phyloP scores from a whole-genome alignment of 2,797 vertebrate genomes.

The Manis javanica region DNA sequence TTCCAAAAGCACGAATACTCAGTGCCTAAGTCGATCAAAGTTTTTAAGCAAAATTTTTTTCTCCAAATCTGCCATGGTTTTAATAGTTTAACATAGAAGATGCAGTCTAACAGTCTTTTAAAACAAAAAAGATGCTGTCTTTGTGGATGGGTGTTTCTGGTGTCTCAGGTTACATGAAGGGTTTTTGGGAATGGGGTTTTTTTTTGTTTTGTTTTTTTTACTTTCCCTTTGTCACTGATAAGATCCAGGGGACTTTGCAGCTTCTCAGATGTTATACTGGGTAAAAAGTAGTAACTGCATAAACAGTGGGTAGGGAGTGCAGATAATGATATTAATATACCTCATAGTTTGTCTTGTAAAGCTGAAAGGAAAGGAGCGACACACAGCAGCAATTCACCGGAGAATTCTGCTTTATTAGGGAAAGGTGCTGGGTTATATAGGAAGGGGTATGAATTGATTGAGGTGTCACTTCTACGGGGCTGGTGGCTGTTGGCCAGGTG shows the following conservation, averaged over 20 bases:
- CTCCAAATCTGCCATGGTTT: background rate
- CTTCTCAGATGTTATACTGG: background rate
- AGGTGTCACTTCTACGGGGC: no score
- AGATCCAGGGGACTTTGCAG: conserved; percentile 37
- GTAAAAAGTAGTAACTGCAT: background rate
- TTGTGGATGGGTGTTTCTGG: conserved; percentile 27
- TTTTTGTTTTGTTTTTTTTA: background rate
- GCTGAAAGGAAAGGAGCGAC: no score
- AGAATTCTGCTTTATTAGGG: no score
- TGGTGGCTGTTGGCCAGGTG: no score
- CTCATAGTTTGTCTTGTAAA: background rate
- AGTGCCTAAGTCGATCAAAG: background rate
- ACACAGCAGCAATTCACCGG: no score
- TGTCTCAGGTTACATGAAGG: background rate
- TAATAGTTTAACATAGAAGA: background rate
- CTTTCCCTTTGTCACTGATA: background rate
- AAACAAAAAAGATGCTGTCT: conserved; percentile 35
- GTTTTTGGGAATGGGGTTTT: no score
- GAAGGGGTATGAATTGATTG: no score
- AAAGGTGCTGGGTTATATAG: no score
- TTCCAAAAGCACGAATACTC: background rate
- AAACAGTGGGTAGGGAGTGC: background rate
- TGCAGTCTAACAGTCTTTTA: no score
- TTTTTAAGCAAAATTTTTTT: background rate
- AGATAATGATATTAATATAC: background rate